Evolutionary conservation across 2,797 vertebrate genomes (phyloP).

Genomic region (Argya squamiceps): DNA sequence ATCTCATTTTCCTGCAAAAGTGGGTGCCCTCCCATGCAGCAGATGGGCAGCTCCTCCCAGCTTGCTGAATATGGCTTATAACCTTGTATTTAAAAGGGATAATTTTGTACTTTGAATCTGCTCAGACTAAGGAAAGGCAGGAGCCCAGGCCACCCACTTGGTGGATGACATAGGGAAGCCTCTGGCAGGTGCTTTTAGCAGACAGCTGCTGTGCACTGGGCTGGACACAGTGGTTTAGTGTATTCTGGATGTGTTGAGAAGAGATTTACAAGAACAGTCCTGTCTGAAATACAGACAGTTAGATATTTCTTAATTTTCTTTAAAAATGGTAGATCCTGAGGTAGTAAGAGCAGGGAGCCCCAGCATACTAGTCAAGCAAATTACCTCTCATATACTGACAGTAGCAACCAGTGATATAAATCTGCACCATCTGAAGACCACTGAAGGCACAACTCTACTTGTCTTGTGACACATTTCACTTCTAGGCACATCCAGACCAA

Average conservation of each 20-base stretch:
- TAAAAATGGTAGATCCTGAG: fast-evolving
- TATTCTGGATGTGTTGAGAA: background rate
- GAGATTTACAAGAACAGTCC: background rate
- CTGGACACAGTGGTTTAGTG: background rate
- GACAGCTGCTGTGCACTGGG: background rate
- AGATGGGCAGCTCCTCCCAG: background rate
- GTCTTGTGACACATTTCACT: background rate
- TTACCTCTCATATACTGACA: background rate
- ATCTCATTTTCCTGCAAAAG: background rate
- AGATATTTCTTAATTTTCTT: background rate
- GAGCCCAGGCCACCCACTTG: background rate
- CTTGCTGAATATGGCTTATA: background rate
- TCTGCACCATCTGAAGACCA: background rate
- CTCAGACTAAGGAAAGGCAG: background rate
- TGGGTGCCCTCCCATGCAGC: background rate
- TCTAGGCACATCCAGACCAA: background rate
- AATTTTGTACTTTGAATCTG: background rate
- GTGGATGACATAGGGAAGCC: background rate
- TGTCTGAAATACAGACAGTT: background rate
- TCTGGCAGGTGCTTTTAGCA: background rate
- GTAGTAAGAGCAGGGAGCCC: background rate
- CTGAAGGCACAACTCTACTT: background rate
- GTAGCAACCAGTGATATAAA: background rate
- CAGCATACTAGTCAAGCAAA: background rate
- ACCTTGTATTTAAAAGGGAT: conserved; percentile 14